phyloP scores from a whole-genome alignment of 2,888 invertebrate genomes.

The Ectemnius lituratus region DNA sequence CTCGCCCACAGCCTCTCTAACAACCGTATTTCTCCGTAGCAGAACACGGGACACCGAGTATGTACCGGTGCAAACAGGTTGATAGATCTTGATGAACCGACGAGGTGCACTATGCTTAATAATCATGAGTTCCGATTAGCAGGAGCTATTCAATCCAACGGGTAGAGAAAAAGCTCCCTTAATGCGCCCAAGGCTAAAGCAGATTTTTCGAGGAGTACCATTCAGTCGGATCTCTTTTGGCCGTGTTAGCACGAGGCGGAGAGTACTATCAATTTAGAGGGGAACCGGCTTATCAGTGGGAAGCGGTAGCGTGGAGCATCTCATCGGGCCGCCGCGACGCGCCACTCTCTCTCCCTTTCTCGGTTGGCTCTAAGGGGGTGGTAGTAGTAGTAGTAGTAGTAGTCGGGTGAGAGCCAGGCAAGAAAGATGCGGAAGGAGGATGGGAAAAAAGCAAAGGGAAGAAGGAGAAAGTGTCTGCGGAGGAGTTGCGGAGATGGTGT shows the following conservation, averaged over 20 bases:
- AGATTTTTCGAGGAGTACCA: not conserved
- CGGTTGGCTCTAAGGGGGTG: conserved; percentile 5
- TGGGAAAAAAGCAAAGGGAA: conserved; percentile 13
- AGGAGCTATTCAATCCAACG: conserved; percentile 31
- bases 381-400: conserved; percentile 17
- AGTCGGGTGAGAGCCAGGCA: conserved; percentile 8
- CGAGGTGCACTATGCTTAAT: conserved; percentile 30
- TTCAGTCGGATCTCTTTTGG: not conserved
- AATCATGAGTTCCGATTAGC: conserved; percentile 29
- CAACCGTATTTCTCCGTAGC: conserved; percentile 58
- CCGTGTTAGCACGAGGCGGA: not conserved
- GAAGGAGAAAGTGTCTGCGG: conserved; percentile 38
- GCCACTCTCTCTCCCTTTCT: not conserved
- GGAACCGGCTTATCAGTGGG: conserved; percentile 6
- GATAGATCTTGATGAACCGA: conserved; percentile 60
- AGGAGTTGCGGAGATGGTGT: conserved; percentile 50
- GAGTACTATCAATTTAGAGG: conserved; percentile 7
- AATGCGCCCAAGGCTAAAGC: too few relatives aligned
- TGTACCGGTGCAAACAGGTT: conserved; percentile 46
- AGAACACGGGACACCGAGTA: conserved; percentile 47
- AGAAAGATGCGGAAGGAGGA: conserved; percentile 24
- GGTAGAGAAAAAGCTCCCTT: conserved; percentile 9
- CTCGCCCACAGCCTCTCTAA: conserved; percentile 16
- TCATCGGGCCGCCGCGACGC: too few relatives aligned
- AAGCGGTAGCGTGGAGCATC: conserved; percentile 5